Base-by-base conservation (phyloP, 2,797 vertebrate species). In the Sebastes kiyomatsui region DNA sequence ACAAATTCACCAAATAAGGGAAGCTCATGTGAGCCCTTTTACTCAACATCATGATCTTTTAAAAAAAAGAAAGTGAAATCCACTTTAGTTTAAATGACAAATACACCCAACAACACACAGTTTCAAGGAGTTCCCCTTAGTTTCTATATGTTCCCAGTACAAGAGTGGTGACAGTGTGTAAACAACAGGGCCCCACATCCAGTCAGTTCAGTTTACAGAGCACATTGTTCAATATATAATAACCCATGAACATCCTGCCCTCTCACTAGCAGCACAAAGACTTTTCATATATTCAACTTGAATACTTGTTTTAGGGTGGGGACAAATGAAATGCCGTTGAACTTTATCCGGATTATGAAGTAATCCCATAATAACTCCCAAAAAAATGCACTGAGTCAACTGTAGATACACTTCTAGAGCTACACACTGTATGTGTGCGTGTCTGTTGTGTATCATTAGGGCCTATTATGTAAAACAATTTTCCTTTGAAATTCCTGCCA, bases 191-290 rank as follows among this genome's bases (percentile, higher is more conserved):
- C 65, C 77, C 42, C 88, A 68, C 67, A 67, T 73, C 55, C 75
- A 82, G 11, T 14, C 67, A 46, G 54, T 76, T 81, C 33, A 60
- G 75, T 20, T 86, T 68, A 65, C 67, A 71, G 56, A 76, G 72
- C 81, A 60, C 80, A 79, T 86, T 81, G 74, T 82, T 87, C 54
- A 22, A 35, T 83, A 68, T 67, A 54, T 84, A 81, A 87, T 75
- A 71, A 79, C 49, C n/a, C 72, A 49, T 58, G 52, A 70, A 64
- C 23, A 13, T 62, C 35, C 66, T 38, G 64, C 30, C 33, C 18
- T 54, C 13, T 60, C 6, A 20, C 52, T 13, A 30, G 7, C 49
- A 35, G 33, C 72, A 82, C 46, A 78, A 68, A 76, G 12, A 80
- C n/a, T 14, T 30, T 68, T 66, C n/a, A 33, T 49, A n/a, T 2